Evolutionary conservation across 2,113 vertebrate genomes (phyloP), one percentile per base, ranked within the genome.

Genomic region (Oplegnathus fasciatus): DNA sequence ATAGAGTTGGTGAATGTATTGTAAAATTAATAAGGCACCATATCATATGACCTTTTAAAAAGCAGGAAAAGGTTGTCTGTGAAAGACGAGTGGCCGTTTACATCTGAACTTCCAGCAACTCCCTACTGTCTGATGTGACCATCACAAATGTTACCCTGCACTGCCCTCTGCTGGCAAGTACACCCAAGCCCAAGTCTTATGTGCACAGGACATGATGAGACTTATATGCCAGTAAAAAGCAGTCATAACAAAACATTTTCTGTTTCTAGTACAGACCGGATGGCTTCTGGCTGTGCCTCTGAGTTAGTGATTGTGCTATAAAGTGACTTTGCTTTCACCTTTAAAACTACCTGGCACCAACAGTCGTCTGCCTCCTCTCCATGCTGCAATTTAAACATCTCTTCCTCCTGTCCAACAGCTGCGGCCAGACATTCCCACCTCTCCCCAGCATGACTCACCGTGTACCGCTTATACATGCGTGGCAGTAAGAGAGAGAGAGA

Each of bases 131-230:
- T n/a, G 5, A 42, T 0, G 17, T 37, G 22, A 66, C 26, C 1
- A 24, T 44, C 42, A 54, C 70, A 82, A 55, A 42, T 58, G 61
- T 91, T 69, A 80, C 83, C 79, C 70, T 89, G 60, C 74, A 82
- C 79, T 93, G 93, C 83, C 89, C 87, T 73, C 94, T 94, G 76
- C 58, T 89, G 94, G 87, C 48, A 2, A 22, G 5, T 0, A 24
- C 10, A 42, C 0, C 17, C 20, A 50, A 60, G 22, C 1, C 14
- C 8, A 67, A 10, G 11, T 28, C 5, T n/a, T 0, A 11, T 34
- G 3, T 50, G 6, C 9, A 26, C 22, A 46, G 15, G 40, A 46
- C 3, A 6, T 11, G 22, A 65, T 44, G 15, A 44, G 1, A 72
- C 8, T 52, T n/a, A 17, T 15, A 46, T 64, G 57, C 17, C 40